Evolutionary conservation across 2,888 invertebrate species (phyloP).

Genomic region (Isotomurus palustris): DNA sequence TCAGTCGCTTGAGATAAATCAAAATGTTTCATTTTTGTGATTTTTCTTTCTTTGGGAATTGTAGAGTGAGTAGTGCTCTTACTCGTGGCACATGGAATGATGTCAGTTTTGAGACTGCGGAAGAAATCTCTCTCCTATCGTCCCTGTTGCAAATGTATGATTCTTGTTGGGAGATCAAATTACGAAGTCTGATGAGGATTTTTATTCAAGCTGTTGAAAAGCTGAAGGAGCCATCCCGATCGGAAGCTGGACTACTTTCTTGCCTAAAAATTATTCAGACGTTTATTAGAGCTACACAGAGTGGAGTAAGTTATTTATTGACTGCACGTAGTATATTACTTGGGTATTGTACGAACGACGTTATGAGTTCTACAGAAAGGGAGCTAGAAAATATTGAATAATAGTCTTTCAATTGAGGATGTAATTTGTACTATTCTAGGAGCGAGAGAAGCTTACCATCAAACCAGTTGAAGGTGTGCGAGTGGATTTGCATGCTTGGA

Average conservation of each 20-base stretch:
- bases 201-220: conserved; percentile 74
- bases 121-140: conserved; percentile 82
- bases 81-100: conserved; percentile 51
- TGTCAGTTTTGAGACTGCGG: conserved; percentile 55
- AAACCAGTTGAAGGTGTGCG: conserved; percentile 60
- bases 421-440: conserved; percentile 11
- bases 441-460: conserved; percentile 56
- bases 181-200: conserved; percentile 77
- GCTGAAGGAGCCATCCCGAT: conserved; percentile 76
- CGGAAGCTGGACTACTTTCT: conserved; percentile 86
- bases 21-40: not conserved
- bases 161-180: conserved; percentile 88
- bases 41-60: conserved; percentile 1
- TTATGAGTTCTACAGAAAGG: not conserved
- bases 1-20: not conserved
- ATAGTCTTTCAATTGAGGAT: too few relatives aligned
- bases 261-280: conserved; percentile 86
- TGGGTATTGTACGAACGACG: not conserved
- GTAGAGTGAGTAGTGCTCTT: conserved; percentile 34
- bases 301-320: conserved; percentile 41
- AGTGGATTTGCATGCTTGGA: conserved; percentile 69
- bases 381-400: too few relatives aligned
- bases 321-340: not conserved
- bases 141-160: conserved; percentile 87
- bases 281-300: conserved; percentile 56